A percentile compares a stretch with the other conserved stretches of the same genome.
Evolutionary conservation across 2,888 invertebrate species (phyloP).

Genomic region (Pseudococcus jackbeardsleyi): DNA sequence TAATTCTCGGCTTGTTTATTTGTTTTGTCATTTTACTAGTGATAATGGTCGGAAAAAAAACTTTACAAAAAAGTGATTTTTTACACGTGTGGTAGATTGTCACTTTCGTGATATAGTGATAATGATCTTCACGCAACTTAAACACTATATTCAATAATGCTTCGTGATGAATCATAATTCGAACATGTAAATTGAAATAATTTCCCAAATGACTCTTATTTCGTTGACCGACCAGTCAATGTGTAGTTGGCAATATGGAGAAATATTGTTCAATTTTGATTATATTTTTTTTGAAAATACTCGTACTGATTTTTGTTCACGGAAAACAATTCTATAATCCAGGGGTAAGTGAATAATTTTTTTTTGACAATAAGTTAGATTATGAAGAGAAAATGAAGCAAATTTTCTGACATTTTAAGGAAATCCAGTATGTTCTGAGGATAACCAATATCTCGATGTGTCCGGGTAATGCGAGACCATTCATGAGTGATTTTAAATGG

Average conservation of each 20-base stretch:
- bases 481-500: slow-evolving; percentile 5
- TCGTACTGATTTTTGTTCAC: background rate
- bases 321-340: background rate
- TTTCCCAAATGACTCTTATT: background rate
- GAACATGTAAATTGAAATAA: no score
- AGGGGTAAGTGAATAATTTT: background rate
- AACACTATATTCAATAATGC: no score
- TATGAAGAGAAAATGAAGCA: background rate
- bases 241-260: background rate
- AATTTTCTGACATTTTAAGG: background rate
- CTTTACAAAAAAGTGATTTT: no score
- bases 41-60: no score
- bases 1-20: no score
- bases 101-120: no score
- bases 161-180: no score
- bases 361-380: background rate
- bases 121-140: no score
- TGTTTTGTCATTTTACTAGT: no score
- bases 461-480: background rate
- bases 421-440: background rate
- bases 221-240: background rate
- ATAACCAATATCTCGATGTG: background rate
- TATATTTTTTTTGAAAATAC: background rate
- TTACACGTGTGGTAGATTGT: no score
- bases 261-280: background rate